A percentile compares a stretch with the other conserved stretches of the same genome.
These are phyloP conservation scores for Chrysina gloriosa DNA, from an alignment of 2,888 invertebrate species.

Conservation along the genomic window DNA sequence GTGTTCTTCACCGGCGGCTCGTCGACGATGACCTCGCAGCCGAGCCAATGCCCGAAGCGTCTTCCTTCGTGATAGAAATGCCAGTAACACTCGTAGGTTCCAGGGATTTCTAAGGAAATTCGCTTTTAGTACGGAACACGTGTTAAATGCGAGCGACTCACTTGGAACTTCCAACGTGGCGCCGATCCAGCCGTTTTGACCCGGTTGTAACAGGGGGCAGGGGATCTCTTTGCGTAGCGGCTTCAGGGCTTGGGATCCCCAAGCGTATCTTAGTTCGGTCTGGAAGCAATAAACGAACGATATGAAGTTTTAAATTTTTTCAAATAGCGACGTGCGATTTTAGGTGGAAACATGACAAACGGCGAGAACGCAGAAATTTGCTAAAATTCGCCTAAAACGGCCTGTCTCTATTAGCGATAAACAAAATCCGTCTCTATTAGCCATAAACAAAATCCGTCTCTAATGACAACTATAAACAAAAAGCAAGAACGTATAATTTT, in stretches of 20 bases:
- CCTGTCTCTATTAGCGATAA: no score
- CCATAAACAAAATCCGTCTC: no score
- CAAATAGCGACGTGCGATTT: no score
- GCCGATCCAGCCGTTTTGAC: conserved; percentile 59
- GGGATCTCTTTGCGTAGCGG: conserved; percentile 57
- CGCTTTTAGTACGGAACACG: neutral
- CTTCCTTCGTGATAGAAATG: conserved; percentile 62
- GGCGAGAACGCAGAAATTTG: no score
- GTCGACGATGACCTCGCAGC: conserved; percentile 62
- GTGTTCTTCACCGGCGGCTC: conserved; percentile 46
- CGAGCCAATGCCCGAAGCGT: conserved; percentile 64
- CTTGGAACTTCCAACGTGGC: conserved; percentile 61
- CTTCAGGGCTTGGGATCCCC: conserved; percentile 62
- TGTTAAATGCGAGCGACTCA: conserved; percentile 46
- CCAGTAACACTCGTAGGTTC: conserved; percentile 65
- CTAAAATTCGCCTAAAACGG: no score
- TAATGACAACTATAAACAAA: no score
- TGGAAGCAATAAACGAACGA: conserved; percentile 51
- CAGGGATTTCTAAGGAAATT: conserved; percentile 54
- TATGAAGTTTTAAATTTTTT: neutral
- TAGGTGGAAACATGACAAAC: no score
- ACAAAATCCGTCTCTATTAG: no score
- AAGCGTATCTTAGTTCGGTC: conserved; percentile 63
- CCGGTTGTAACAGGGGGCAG: conserved; percentile 61
- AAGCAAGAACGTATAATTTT: no score